Conservation (phyloP, 2,113 vertebrate species). For the Murina feae region DNA sequence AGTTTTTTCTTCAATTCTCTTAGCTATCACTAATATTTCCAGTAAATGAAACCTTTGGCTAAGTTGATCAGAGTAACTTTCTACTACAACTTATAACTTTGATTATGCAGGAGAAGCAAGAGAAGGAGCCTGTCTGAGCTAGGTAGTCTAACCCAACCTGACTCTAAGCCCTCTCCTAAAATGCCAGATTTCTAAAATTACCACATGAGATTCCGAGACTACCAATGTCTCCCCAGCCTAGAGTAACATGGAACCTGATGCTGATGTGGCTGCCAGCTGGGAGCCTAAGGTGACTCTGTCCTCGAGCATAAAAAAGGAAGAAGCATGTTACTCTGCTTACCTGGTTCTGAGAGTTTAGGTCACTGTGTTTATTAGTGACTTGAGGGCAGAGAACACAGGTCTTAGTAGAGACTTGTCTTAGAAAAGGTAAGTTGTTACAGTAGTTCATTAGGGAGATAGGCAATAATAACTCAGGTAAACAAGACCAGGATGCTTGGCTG, state of each 20-base stretch:
- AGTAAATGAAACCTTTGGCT: not conserved
- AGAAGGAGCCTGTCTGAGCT: not conserved
- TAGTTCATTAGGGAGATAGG: accelerated
- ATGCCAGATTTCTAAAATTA: not conserved
- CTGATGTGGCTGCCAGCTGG: not conserved
- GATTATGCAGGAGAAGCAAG: not conserved
- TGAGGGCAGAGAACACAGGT: not conserved
- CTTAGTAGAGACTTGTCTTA: not conserved
- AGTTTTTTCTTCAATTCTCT: not conserved
- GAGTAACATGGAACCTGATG: not conserved
- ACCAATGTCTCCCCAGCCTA: not conserved
- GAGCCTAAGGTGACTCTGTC: not conserved
- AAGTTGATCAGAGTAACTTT: not conserved
- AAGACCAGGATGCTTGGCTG: not conserved
- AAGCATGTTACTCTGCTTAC: not conserved
- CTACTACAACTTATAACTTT: not conserved
- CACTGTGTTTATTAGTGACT: not conserved
- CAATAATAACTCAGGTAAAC: not conserved
- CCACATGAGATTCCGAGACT: not conserved
- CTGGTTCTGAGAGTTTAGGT: not conserved
- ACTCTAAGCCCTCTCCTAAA: not conserved
- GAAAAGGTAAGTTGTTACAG: not conserved
- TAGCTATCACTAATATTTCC: not conserved
- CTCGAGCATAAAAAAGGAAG: not conserved
- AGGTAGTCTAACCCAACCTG: not conserved